phyloP scores from a whole-genome alignment of 2,113 vertebrate species.

The Toxotes chatareus region DNA sequence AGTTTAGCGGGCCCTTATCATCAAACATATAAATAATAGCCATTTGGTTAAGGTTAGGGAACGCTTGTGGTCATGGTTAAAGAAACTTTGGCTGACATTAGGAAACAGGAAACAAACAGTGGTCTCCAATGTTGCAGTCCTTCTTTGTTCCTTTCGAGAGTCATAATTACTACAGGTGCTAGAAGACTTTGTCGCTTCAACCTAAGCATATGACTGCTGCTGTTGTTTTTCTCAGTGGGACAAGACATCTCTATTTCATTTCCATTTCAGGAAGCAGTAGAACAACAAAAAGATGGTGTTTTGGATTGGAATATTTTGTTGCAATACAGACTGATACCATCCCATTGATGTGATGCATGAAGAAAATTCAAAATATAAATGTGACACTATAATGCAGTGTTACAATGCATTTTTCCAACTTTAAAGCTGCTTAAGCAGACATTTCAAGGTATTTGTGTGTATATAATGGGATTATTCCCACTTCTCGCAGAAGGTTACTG shows the following conservation, averaged over 20 bases:
- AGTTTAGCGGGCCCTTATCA: not conserved
- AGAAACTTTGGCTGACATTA: not conserved
- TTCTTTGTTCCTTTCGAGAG: not conserved
- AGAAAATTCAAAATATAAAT: not conserved
- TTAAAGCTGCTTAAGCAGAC: slow-evolving; percentile 8
- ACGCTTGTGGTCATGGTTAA: not conserved
- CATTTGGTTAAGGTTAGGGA: not conserved
- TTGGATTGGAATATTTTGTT: not conserved
- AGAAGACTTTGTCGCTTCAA: not conserved
- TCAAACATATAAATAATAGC: not conserved
- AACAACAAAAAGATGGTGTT: not conserved
- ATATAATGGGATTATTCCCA: slow-evolving; percentile 44
- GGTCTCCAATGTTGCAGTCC: not conserved
- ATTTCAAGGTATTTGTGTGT: slow-evolving; percentile 13
- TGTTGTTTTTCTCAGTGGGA: not conserved
- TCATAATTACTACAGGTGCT: not conserved
- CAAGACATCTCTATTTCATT: not conserved
- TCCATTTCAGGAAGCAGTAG: not conserved
- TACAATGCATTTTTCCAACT: not conserved
- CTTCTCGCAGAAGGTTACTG: slow-evolving; percentile 24
- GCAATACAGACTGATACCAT: not conserved
- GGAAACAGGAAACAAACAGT: not conserved
- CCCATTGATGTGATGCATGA: not conserved
- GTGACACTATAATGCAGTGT: not conserved
- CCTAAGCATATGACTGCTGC: not conserved